Conservation (phyloP, 2,888 invertebrate species). For the Operophtera brumata region DNA sequence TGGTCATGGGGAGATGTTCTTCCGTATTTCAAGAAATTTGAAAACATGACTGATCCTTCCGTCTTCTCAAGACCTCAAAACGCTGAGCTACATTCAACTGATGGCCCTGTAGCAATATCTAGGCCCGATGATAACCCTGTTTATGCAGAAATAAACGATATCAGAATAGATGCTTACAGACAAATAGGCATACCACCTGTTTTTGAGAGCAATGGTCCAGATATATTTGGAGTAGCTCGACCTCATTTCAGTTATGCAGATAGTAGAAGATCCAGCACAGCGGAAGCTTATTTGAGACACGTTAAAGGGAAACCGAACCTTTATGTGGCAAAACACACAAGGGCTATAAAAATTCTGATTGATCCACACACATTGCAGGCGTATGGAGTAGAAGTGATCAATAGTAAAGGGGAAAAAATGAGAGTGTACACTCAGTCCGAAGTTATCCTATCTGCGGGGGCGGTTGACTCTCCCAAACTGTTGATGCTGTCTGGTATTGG, state of each 20-base stretch:
- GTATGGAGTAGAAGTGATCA: conserved; percentile 54
- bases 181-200: conserved; percentile 53
- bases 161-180: conserved; percentile 42
- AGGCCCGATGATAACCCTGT: conserved; percentile 41
- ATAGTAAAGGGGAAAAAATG: conserved; percentile 40
- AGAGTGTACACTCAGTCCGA: conserved; percentile 54
- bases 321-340: conserved; percentile 54
- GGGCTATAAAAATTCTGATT: conserved; percentile 58
- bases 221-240: conserved; percentile 42
- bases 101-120: conserved; percentile 53
- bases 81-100: conserved; percentile 45
- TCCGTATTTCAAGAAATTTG: conserved; percentile 53
- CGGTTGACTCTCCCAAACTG: conserved; percentile 64
- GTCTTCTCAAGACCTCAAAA: conserved; percentile 42
- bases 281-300: conserved; percentile 58
- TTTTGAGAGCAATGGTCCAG: conserved; percentile 50
- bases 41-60: conserved; percentile 51
- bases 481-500: conserved; percentile 68
- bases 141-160: conserved; percentile 42
- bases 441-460: conserved; percentile 64
- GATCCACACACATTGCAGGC: conserved; percentile 43
- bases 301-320: conserved; percentile 54
- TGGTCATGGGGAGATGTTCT: conserved; percentile 54
- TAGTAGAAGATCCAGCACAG: conserved; percentile 64
- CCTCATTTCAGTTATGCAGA: conserved; percentile 53